Evolutionary conservation across 2,113 vertebrate genomes (phyloP).

Genomic region (Urocynchramus pylzowi): DNA sequence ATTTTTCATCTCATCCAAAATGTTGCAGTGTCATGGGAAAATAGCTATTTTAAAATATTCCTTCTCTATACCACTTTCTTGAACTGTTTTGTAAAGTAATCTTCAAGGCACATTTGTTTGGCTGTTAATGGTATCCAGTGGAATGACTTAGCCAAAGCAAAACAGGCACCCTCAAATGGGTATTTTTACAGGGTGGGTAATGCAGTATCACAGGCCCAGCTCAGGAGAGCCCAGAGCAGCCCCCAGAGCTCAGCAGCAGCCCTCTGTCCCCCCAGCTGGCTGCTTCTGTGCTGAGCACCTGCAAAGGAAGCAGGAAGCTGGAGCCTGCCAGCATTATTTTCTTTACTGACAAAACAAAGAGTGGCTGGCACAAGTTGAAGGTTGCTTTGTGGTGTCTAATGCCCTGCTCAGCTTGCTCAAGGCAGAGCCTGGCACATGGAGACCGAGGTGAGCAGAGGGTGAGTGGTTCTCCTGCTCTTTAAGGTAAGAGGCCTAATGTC

Average conservation of each 20-base stretch:
- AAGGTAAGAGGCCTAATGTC: background rate
- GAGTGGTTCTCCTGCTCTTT: too few species aligned
- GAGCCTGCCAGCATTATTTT: slow-evolving; percentile 16
- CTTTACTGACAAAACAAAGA: background rate
- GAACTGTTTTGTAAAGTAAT: background rate
- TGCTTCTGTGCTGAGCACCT: background rate
- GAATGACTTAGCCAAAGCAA: background rate
- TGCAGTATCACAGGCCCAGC: background rate
- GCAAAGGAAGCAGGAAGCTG: slow-evolving; percentile 7
- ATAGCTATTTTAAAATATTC: background rate
- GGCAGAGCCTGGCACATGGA: background rate
- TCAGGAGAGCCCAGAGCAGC: background rate
- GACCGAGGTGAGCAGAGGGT: background rate
- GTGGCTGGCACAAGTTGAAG: background rate
- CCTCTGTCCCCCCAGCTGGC: background rate
- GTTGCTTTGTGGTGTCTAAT: background rate
- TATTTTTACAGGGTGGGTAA: background rate
- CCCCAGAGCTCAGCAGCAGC: background rate
- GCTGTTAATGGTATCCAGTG: background rate
- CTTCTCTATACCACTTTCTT: background rate
- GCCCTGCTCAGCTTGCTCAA: background rate
- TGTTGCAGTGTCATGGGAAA: background rate
- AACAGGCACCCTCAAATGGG: background rate
- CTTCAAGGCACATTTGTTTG: background rate
- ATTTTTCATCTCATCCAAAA: background rate